Conservation (phyloP, 2,113 vertebrate genomes). For the Actenoides lindsayi region DNA sequence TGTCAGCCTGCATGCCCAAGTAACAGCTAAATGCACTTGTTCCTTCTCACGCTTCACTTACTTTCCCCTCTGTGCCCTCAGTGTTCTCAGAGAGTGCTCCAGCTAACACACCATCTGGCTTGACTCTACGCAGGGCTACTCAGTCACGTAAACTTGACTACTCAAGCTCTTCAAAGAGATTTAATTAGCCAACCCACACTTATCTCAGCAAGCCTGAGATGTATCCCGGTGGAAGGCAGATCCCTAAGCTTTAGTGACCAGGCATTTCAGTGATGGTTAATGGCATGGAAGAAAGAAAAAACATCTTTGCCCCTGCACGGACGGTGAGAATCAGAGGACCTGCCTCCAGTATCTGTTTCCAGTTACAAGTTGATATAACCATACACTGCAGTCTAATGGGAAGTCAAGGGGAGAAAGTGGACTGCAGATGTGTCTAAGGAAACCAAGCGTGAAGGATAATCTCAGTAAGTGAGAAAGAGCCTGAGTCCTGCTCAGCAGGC, state of each 20-base stretch:
- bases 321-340: neutral
- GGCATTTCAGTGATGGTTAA: neutral
- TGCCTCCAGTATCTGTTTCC: neutral
- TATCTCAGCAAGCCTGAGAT: neutral
- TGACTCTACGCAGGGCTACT: neutral
- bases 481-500: neutral
- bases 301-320: neutral
- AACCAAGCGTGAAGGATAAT: neutral
- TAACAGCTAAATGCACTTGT: rapidly evolving
- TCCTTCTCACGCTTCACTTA: neutral
- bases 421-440: neutral
- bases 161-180: neutral
- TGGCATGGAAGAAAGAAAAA: neutral
- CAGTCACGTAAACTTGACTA: neutral
- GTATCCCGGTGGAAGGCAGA: neutral
- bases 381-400: neutral
- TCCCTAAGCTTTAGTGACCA: neutral
- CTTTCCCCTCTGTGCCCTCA: neutral
- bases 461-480: neutral
- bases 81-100: neutral
- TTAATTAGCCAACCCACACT: neutral
- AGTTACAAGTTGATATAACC: neutral
- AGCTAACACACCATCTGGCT: neutral
- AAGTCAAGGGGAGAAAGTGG: neutral
- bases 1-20: neutral